Percentiles rank a stretch among this genome's conserved stretches.
Evolutionary conservation across 2,797 vertebrate species (phyloP).

Genomic region (Numenius phaeopus): DNA sequence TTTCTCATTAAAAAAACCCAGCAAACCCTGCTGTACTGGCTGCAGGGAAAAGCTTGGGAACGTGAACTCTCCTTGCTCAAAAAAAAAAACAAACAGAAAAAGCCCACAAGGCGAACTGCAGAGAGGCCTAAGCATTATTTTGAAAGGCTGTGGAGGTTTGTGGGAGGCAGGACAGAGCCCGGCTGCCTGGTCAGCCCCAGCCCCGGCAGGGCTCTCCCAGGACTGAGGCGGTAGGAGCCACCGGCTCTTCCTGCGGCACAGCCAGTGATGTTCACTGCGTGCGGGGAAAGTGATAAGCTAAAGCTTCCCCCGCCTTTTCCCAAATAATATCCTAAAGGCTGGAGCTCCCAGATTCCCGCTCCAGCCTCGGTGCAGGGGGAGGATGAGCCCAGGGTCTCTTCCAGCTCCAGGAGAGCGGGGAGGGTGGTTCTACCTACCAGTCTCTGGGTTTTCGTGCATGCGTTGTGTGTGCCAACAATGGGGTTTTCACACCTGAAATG

Average conservation of each 20-base stretch:
- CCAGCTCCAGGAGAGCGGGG: background rate
- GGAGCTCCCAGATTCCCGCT: background rate
- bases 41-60: constrained; percentile 52
- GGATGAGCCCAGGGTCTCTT: background rate
- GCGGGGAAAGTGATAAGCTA: background rate
- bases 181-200: background rate
- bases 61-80: constrained; percentile 52
- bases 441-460: background rate
- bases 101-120: constrained; percentile 39
- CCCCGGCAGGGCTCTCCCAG: background rate
- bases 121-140: constrained; percentile 25
- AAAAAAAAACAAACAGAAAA: constrained; percentile 41
- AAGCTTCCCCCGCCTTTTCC: background rate
- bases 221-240: accelerated
- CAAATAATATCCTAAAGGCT: background rate
- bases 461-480: accelerated
- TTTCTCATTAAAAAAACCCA: background rate
- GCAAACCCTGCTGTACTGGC: constrained; percentile 30
- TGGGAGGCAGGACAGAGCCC: background rate
- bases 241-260: background rate
- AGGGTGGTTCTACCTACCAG: background rate
- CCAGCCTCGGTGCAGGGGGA: accelerated
- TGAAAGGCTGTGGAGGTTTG: background rate
- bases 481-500: background rate
- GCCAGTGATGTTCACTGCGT: accelerated